Evolutionary conservation across 2,797 vertebrate genomes (phyloP), one percentile per base, ranked within the genome.

Genomic region (Pangasius larnaudii): DNA sequence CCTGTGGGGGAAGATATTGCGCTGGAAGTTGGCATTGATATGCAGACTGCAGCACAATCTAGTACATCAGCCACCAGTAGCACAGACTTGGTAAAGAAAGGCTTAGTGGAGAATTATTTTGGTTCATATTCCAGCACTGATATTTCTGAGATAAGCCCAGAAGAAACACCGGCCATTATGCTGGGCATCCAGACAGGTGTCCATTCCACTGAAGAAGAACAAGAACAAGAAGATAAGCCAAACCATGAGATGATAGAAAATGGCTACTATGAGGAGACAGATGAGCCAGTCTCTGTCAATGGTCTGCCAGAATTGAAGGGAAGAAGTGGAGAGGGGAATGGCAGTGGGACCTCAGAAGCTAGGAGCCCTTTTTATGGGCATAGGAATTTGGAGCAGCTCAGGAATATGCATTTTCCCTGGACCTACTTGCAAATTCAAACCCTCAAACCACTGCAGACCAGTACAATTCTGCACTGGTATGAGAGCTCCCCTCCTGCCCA

Each of bases 51-150:
- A 36, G 95, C 94, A 87, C 95, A 95, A 19, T 94, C 96, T 89
- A 95, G 95, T 92, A 93, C 95, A 90, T 97, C 97, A 80, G 96
- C 96, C 93, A 93, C 96, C 39, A 97, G 96, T 91, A 98, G 96
- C 94, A 97, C 96, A 77, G 98, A 99, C 94, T 89, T 98, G 77
- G 97, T 99, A n/a, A 99, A 97, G 81, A 97, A 98, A 86, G 99
- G 98, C 19, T 96, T 99, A 95, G 97, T 99, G 2, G 98, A 99
- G 94, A 97, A 99, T 94, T 98, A 99, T 92, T 99, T 99, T 93
- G 97, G 97, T 85, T 98, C 96, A 63, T 96, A 93, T 93, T 98
- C 96, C 67, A 98, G 96, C 94, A 96, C 96, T 0, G 97, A 97
- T 90, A 94, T 96, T 91, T 98, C 97, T 24, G 96, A 98, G 89